A percentile compares a stretch with the other conserved stretches of the same genome.
Evolutionary conservation across 2,888 invertebrate genomes (phyloP).

Genomic region (Cylindroiulus punctatus): DNA sequence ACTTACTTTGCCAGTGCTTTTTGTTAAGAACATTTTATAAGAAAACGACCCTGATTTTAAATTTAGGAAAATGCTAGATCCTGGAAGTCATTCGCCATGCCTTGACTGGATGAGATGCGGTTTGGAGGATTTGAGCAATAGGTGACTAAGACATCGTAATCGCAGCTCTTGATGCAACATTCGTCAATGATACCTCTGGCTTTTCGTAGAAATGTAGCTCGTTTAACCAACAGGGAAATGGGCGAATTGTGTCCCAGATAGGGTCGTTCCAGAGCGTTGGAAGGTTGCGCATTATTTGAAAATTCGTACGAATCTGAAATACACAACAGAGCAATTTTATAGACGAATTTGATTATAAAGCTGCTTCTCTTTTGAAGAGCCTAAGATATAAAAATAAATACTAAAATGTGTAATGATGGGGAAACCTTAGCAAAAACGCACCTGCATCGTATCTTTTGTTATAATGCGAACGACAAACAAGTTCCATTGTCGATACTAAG

Average conservation of each 20-base stretch:
- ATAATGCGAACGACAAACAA: background rate
- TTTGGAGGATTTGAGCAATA: background rate
- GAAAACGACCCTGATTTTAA: slow-evolving; percentile 21
- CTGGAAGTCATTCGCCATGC: background rate
- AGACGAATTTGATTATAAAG: too few species aligned
- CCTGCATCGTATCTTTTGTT: background rate
- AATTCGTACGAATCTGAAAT: background rate
- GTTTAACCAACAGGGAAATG: slow-evolving; percentile 17
- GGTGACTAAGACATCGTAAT: background rate
- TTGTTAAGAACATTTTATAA: background rate
- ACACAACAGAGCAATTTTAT: background rate
- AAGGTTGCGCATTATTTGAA: background rate
- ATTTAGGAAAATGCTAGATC: slow-evolving; percentile 31
- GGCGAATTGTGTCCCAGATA: background rate
- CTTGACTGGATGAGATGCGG: background rate
- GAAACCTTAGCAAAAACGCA: background rate
- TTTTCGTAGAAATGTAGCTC: background rate
- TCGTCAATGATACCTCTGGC: background rate
- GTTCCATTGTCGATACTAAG: background rate
- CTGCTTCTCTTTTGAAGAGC: too few species aligned
- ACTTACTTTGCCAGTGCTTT: background rate
- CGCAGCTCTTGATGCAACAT: slow-evolving; percentile 4
- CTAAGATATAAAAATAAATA: too few species aligned
- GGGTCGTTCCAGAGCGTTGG: background rate
- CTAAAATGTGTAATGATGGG: too few species aligned